Base-by-base conservation (phyloP, 1,140 invertebrate genomes). In the Temnothorax curvispinosus region DNA sequence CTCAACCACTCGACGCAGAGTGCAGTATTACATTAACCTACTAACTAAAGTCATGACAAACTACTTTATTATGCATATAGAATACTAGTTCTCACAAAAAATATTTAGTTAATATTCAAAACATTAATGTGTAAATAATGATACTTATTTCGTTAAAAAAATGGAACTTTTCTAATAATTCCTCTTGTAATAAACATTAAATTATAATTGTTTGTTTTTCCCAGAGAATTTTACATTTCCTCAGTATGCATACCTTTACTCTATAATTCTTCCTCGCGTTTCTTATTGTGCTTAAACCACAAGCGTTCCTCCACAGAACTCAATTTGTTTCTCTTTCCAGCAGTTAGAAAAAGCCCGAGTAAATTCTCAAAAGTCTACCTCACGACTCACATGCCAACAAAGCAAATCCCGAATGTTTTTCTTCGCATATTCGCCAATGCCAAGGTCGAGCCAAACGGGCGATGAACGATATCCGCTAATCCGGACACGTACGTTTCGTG, bases 371-470 rank as follows among this genome's bases (percentile, higher is more conserved):
- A 74, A 58, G 27, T 3, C 62, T 52, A n/a, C 47, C 50, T 74
- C 67, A 38, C 62, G 47, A 80, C 4, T 67, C 32, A 60, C 54
- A 81, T 81, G 38, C 27, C 38, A 82, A 47, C 52, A 18, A 82
- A 4, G 38, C 15, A 8, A 81, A 81, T 81, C 65, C 64, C 21
- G 50, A 56, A 6, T 44, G 21, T 41, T 82, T 38, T 54, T 82
- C 58, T 82, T 74, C 38, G 54, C 80, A 58, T 58, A 60, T 74
- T 82, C 27, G 27, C 18, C 80, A 82, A 82, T 82, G 80, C 67
- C 80, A 82, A 82, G 80, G 80, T 82, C 80, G 11, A 44, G 11
- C 11, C 38, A 7, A 82, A 35, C 32, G 58, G 58, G n/a, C 41
- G 56, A 64, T 27, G 27, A 27, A 64, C 47, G 13, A 27, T 82